Base-by-base conservation (phyloP, 2,113 vertebrate genomes). In the Carettochelys insculpta region DNA sequence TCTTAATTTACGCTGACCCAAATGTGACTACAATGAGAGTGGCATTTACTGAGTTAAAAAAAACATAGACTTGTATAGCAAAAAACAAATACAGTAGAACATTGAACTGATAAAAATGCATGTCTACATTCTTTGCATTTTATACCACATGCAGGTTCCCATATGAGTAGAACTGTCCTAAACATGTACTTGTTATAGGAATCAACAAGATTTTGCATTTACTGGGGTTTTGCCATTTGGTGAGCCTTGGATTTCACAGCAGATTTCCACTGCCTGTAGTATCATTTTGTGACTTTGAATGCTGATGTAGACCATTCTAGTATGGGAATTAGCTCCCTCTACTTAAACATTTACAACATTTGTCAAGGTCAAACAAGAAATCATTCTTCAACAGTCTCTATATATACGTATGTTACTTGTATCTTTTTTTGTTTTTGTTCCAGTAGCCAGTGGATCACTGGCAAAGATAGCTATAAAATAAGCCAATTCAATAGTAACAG, bases 241-340 rank as follows among this genome's bases (percentile, higher is more conserved):
- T 50, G 68, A 11, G 9, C 34, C 92, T 50, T 48, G 41, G 9
- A 47, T 85, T 56, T 85, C 20, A 56, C 43, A 47, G 11, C 34
- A 43, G 34, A 47, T 92, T 94, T 94, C 87, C 80, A 1, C 41
- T 93, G 61, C 86, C 93, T 86, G 51, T 92, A 86, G 82, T 80
- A 48, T 90, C 48, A 65, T 89, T 0, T 45, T 77, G 22, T 68
- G 77, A 91, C 38, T 90, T 92, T 95, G 75, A 75, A 78, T 34
- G 27, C 68, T 43, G 68, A 27, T 22, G 19, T 45, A 73, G 38
- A 61, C 38, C 5, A 7, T 91, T 75, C 75, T 83, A 78, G 53
- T 80, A 52, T 25, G 47, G 27, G 56, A 96, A 90, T 85, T 86
- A 89, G 7, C 24, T 50, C 78, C 71, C n/a, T 34, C 61, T 77